Evolutionary conservation across 37 sponge, comb jelly and placozoan species (phyloP).

Genomic region (Ianthella basta): DNA sequence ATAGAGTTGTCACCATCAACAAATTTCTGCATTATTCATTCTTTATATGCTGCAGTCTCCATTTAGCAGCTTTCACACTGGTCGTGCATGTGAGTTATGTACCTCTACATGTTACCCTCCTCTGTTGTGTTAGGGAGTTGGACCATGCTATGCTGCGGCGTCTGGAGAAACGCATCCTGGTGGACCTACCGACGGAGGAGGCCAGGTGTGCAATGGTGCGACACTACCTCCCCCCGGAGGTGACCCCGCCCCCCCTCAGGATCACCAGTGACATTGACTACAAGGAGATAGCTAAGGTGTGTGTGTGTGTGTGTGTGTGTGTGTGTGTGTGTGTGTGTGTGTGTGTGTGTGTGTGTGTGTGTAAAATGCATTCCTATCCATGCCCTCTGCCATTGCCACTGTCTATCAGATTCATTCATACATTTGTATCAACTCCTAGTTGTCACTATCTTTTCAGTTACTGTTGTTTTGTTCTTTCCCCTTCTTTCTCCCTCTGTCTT

Average conservation of each 20-base stretch:
- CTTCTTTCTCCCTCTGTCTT: not conserved
- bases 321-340: constrained; percentile 1
- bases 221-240: constrained; percentile 81
- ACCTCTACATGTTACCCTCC: not conserved
- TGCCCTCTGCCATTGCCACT: too few relatives aligned
- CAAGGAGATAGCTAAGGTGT: constrained; percentile 75
- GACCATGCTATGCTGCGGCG: constrained; percentile 97
- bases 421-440: too few relatives aligned
- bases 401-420: too few relatives aligned
- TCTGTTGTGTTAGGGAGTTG: constrained; percentile 92
- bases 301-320: constrained; percentile 22
- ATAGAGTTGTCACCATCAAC: too few relatives aligned
- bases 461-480: not conserved
- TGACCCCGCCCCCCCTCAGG: constrained; percentile 60
- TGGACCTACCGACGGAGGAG: constrained; percentile 88
- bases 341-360: not conserved
- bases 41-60: too few relatives aligned
- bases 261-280: constrained; percentile 88
- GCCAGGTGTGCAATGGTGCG: constrained; percentile 87
- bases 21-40: too few relatives aligned
- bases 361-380: constrained; percentile 18
- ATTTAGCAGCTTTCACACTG: too few relatives aligned
- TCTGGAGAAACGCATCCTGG: constrained; percentile 97
- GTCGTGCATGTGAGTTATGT: not conserved
- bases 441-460: not conserved